Conservation (phyloP, 2,797 vertebrate genomes). For the Heterohyrax brucei region DNA sequence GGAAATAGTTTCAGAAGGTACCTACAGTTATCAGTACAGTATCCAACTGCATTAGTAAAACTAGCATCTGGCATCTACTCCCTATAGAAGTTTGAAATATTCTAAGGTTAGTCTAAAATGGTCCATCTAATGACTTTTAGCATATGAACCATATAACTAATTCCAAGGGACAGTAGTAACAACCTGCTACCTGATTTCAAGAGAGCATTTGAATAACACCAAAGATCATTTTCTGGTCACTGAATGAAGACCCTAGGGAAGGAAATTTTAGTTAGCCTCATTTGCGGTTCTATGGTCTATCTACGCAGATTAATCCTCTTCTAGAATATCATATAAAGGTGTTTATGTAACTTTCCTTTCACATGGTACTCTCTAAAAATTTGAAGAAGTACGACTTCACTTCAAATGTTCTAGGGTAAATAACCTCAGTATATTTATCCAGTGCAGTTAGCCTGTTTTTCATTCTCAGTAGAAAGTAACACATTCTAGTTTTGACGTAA, state of each 20-base stretch:
- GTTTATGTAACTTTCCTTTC: not conserved
- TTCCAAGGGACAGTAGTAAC: not conserved
- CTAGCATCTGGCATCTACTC: not conserved
- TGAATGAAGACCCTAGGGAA: not conserved
- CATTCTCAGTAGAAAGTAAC: not conserved
- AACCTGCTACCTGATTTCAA: not conserved
- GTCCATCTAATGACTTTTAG: not conserved
- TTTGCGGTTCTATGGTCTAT: not conserved
- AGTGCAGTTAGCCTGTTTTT: not conserved
- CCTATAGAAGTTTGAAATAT: not conserved
- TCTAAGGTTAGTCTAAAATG: not conserved
- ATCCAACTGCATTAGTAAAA: not conserved
- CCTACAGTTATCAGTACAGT: not conserved
- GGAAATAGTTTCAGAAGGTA: not conserved
- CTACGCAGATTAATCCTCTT: not conserved
- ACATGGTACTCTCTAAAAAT: constrained; percentile 1
- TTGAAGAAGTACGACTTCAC: not conserved
- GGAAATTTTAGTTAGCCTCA: not conserved
- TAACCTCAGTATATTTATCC: not conserved
- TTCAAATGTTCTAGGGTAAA: not conserved
- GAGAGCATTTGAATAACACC: not conserved
- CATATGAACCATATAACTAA: not conserved
- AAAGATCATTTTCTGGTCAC: not conserved
- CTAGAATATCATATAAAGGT: not conserved
- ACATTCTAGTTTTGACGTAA: not conserved